Evolutionary conservation across 2,888 invertebrate species (phyloP), one percentile per base, ranked within the genome.

Genomic region (Acleris sparsana): DNA sequence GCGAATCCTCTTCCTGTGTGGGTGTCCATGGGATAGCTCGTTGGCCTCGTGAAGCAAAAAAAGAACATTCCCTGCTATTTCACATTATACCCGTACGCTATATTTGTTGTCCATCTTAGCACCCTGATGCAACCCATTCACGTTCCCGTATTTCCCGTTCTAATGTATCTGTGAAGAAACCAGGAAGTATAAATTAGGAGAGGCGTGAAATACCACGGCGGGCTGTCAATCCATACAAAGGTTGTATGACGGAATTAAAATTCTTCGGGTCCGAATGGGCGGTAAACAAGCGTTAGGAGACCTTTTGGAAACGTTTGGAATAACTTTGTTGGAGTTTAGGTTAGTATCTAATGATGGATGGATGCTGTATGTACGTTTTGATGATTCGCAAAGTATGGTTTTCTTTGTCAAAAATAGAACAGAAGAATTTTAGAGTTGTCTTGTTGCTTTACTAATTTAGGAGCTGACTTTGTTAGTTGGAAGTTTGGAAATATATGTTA

Each of bases 121-220:
- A 60, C 43, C 48, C 51, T 33, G 22, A 57, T 57, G 61, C 55
- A 51, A 55, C 29, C 61, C 56, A 53, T 62, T 66, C 61, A 66
- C 66, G 52, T 60, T 57, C 46, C 56, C 56, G 44, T 53, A 33
- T 44, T 51, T 56, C 44, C 46, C n/a, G 18, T 56, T 56, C 52
- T 75, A 73, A 73, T 70, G 67, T 67, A 49, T 71, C 71, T 67
- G 75, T 75, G 74, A 72, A 73, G 72, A 77, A 80, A 78, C 74
- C 76, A 86, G 88, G 88, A 88, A 87, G 83, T 85, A 88, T 86
- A 87, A 87, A 88, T 89, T 88, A 88, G 79, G 73, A 75, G 77
- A 69, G 80, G 86, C 84, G 89, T 89, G 86, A 89, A 89, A 89
- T 89, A 87, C 86, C 85, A 73, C 81, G 71, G 69, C 72, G 75